These are phyloP conservation scores for Trachelus stipa DNA, from an alignment of 2,888 invertebrate species.

Conservation along the genomic window DNA sequence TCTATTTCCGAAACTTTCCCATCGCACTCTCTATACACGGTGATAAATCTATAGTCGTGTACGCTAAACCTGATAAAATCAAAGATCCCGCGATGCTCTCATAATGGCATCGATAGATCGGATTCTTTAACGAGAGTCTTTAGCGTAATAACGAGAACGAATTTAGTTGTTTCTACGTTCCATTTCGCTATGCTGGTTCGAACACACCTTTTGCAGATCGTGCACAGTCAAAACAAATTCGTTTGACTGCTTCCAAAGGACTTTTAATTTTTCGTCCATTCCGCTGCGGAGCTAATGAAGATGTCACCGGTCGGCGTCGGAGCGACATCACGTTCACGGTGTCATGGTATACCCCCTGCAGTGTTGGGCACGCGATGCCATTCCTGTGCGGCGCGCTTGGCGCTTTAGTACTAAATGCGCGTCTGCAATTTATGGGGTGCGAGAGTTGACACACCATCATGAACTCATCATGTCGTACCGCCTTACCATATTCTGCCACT, in stretches of 20 bases:
- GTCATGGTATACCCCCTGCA: conserved; percentile 31
- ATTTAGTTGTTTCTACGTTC: neutral
- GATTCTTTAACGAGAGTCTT: neutral
- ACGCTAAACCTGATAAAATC: neutral
- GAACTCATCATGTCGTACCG: conserved; percentile 11
- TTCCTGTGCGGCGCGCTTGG: conserved; percentile 6
- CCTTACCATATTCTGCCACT: conserved; percentile 9
- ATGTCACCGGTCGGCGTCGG: neutral
- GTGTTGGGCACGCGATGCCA: conserved; percentile 46
- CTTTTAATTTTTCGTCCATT: neutral
- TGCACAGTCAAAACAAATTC: neutral
- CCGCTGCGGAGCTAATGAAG: neutral
- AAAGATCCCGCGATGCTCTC: neutral
- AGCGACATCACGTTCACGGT: conserved; percentile 33
- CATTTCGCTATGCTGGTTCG: neutral
- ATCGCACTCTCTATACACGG: neutral
- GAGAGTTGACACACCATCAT: conserved; percentile 25
- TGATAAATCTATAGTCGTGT: neutral
- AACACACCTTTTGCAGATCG: neutral
- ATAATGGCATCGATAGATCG: neutral
- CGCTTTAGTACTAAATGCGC: conserved; percentile 34
- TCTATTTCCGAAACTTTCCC: neutral
- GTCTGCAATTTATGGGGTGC: conserved; percentile 46
- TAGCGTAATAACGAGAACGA: neutral
- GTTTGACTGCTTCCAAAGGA: neutral